Conservation (phyloP, 1,140 invertebrate genomes). For the Nixonia krombeini region DNA sequence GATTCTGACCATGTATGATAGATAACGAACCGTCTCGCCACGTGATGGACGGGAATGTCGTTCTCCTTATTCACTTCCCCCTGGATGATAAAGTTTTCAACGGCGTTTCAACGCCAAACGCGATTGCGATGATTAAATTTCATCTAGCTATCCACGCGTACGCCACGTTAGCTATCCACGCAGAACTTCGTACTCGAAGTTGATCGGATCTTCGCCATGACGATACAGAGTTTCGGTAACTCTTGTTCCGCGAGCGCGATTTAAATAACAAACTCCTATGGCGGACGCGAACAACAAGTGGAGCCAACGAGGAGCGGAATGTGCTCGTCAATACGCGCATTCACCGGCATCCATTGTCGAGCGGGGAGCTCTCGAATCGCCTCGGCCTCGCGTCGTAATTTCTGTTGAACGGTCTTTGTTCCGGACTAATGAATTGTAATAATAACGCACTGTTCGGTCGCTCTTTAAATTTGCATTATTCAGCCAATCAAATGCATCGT, state of each 20-base stretch:
- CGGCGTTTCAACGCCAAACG: constrained; percentile 16
- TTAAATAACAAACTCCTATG: constrained; percentile 24
- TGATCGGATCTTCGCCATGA: too few species aligned
- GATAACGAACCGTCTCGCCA: constrained; percentile 37
- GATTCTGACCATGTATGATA: constrained; percentile 36
- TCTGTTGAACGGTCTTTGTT: too few species aligned
- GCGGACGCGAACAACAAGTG: constrained; percentile 32
- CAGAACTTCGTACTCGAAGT: constrained; percentile 20
- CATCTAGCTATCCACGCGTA: too few species aligned
- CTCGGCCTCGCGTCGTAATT: too few species aligned
- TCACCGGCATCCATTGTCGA: constrained; percentile 22
- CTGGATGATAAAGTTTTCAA: constrained; percentile 41
- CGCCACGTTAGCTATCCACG: constrained; percentile 9
- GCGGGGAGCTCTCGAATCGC: constrained; percentile 26
- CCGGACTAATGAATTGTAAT: too few species aligned
- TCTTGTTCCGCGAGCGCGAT: too few species aligned
- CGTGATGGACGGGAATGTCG: constrained; percentile 39
- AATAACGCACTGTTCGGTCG: too few species aligned
- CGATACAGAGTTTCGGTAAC: too few species aligned
- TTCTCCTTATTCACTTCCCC: constrained; percentile 43
- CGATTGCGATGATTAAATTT: too few species aligned
- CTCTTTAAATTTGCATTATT: too few species aligned
- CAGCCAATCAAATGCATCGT: too few species aligned
- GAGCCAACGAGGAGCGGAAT: constrained; percentile 29
- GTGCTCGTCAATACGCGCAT: constrained; percentile 35